Evolutionary conservation across 2,113 vertebrate species (phyloP), one percentile per base, ranked within the genome.

Genomic region (Chloroceryle aenea): DNA sequence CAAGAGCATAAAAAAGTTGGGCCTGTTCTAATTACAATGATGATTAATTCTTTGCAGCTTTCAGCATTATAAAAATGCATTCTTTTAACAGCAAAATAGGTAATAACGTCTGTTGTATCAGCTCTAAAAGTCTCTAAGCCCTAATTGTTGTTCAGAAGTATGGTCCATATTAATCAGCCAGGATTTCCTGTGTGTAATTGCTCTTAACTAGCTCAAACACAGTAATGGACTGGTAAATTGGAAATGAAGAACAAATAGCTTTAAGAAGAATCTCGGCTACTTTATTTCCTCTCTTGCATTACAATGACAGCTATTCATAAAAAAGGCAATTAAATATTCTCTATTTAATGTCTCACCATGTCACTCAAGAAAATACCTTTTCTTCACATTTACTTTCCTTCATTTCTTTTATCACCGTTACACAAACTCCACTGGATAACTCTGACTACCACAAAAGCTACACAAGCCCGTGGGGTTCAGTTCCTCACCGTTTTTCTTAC

Each of bases 41-140:
- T 59, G 53, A 95, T 82, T 68, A 71, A 92, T 93, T 95, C 43
- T 69, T 94, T 59, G 34, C 43, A 71, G 64, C 43, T 89, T 95
- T 91, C 62, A 68, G 32, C 20, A 56, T 67, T 36, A 76, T 42
- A 76, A 74, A 93, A 74, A 50, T 29, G 19, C 40, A 88, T 73
- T 53, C 64, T 20, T 95, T 83, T 72, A 34, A 66, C 34, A 64
- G 45, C 26, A 66, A 80, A 85, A 85, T 13, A 91, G 76, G 88
- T 75, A 90, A 90, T 19, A 90, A 34, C 1, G 2, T 22, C 67
- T 92, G 23, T 50, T 82, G 11, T 72, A 91, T n/a, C 43, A 79
- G 61, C 30, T 40, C 20, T 34, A 71, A 67, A 93, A 75, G 34
- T 67, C 81, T 89, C 75, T 19, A 32, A 92, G 68, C 22, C 48